These are phyloP conservation scores for Gobionotothen gibberifrons DNA, from an alignment of 2,797 vertebrate species.

Conservation along the genomic window DNA sequence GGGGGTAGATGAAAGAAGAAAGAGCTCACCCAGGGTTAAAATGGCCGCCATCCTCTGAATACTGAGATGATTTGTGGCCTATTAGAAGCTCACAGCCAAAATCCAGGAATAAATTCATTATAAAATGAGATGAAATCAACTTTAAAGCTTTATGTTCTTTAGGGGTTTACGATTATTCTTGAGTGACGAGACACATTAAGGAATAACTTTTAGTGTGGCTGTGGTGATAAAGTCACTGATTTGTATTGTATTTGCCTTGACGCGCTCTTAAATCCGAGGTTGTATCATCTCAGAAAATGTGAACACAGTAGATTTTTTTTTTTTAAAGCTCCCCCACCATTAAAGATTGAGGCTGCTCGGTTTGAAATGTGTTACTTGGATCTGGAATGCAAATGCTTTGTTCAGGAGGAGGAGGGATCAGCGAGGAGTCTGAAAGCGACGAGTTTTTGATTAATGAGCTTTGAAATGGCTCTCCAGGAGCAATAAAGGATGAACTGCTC, in stretches of 20 bases:
- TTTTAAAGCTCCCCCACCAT: constrained; percentile 51
- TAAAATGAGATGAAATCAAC: constrained; percentile 21
- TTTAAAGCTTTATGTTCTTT: constrained; percentile 7
- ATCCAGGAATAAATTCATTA: constrained; percentile 27
- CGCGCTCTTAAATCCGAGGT: constrained; percentile 66
- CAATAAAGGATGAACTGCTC: constrained; percentile 86
- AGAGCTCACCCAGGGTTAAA: constrained; percentile 72
- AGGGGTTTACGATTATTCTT: not conserved
- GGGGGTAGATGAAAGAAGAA: constrained; percentile 33
- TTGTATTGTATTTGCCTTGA: constrained; percentile 59
- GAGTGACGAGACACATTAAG: constrained; percentile 11
- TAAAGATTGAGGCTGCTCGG: constrained; percentile 78
- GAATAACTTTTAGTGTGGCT: constrained; percentile 36
- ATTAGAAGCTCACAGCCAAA: constrained; percentile 31
- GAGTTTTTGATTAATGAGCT: constrained; percentile 95
- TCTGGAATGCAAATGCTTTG: constrained; percentile 91
- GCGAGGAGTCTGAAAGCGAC: constrained; percentile 88
- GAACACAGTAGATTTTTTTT: constrained; percentile 39
- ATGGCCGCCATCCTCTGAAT: constrained; percentile 74
- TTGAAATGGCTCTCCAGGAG: constrained; percentile 92
- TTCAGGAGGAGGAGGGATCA: constrained; percentile 88
- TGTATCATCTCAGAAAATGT: constrained; percentile 63
- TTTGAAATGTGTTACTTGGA: constrained; percentile 89
- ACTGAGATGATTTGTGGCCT: constrained; percentile 66
- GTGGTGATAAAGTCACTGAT: constrained; percentile 41